phyloP scores from a whole-genome alignment of 2,797 vertebrate species.

The Halcyon chelicuti region DNA sequence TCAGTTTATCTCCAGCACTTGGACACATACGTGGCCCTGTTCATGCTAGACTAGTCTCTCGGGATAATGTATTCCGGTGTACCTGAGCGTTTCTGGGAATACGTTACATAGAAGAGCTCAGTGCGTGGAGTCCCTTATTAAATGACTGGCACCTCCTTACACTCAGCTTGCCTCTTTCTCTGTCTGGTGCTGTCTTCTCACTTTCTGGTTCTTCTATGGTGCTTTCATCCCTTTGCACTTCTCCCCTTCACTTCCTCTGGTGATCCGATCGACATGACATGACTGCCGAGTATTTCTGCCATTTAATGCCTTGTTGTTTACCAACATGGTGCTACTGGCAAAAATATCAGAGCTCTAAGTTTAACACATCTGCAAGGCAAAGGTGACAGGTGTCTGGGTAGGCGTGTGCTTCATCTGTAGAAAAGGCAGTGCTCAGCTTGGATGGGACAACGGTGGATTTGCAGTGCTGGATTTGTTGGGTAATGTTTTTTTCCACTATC shows the following conservation, averaged over 20 bases:
- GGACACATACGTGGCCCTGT: neutral
- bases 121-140: neutral
- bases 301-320: conserved; percentile 68
- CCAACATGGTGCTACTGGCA: conserved; percentile 51
- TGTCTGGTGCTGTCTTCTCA: neutral
- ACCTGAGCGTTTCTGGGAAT: conserved; percentile 40
- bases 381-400: conserved; percentile 42
- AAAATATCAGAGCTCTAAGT: conserved; percentile 49
- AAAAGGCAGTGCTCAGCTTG: neutral
- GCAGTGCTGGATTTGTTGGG: neutral
- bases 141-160: neutral
- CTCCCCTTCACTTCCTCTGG: neutral
- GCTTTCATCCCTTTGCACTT: conserved; percentile 17
- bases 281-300: conserved; percentile 39
- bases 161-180: conserved; percentile 1
- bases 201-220: conserved; percentile 30
- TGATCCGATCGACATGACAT: conserved; percentile 3
- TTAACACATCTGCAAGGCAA: conserved; percentile 56
- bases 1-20: neutral
- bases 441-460: neutral
- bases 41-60: conserved; percentile 17
- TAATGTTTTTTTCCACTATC: accelerated
- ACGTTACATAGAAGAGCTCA: neutral
- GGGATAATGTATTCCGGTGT: conserved; percentile 21
- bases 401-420: conserved; percentile 45